Percentiles rank a stretch among this genome's conserved stretches.
phyloP scores from a whole-genome alignment of 2,113 vertebrate genomes.

The Fulica atra region DNA sequence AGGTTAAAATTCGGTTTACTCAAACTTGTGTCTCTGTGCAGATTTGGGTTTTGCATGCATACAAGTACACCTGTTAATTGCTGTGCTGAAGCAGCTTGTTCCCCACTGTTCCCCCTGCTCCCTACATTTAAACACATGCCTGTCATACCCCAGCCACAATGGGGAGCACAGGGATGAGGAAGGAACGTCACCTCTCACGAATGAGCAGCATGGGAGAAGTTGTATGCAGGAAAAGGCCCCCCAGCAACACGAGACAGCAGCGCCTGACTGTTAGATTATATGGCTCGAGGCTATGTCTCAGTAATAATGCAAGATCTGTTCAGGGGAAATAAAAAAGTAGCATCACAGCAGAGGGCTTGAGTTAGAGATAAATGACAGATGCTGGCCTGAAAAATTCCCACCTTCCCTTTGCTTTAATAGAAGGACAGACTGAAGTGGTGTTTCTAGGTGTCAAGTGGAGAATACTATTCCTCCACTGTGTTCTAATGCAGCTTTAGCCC shows the following conservation, averaged over 20 bases:
- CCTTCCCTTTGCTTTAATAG: background rate
- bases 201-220: background rate
- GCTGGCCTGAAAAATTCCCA: background rate
- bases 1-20: background rate
- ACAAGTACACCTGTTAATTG: background rate
- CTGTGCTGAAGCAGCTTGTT: background rate
- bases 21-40: background rate
- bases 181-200: accelerated
- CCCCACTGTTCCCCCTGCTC: too few relatives aligned
- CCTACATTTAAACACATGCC: background rate
- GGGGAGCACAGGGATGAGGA: background rate
- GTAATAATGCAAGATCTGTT: background rate
- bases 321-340: background rate
- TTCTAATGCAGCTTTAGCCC: background rate
- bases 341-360: background rate
- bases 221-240: background rate
- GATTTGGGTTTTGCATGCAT: background rate
- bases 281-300: accelerated
- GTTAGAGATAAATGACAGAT: background rate
- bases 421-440: background rate
- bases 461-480: background rate
- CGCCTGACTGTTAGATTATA: background rate
- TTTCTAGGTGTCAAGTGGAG: background rate
- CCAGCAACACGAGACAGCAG: background rate
- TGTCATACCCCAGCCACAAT: accelerated